These are phyloP conservation scores for Poecile montanus DNA, from an alignment of 2,797 vertebrate genomes.

Conservation along the genomic window DNA sequence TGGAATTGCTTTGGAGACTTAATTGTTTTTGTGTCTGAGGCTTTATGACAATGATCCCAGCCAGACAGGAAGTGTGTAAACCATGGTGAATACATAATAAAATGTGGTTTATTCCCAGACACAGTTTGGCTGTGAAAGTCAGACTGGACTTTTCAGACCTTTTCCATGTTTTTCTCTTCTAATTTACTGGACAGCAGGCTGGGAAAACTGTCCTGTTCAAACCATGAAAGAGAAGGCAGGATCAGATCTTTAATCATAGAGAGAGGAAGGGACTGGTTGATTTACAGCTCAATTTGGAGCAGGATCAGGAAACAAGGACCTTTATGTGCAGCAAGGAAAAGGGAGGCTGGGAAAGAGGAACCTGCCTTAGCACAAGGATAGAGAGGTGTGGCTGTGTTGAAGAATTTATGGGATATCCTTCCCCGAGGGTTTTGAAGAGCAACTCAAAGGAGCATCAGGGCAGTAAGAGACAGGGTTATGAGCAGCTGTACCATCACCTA, in stretches of 20 bases:
- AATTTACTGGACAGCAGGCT: neutral
- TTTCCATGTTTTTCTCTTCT: neutral
- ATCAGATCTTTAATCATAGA: neutral
- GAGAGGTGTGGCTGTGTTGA: neutral
- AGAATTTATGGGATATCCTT: neutral
- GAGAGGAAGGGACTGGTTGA: neutral
- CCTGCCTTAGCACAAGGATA: neutral
- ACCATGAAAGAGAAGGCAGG: neutral
- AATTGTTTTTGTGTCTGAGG: neutral
- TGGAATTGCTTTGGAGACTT: neutral
- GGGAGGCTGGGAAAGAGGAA: neutral
- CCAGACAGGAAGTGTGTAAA: constrained; percentile 24
- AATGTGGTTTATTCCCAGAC: neutral
- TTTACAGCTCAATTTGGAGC: neutral
- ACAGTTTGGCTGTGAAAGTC: neutral
- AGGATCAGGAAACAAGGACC: neutral
- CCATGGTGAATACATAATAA: neutral
- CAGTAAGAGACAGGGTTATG: neutral
- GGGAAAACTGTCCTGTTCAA: neutral
- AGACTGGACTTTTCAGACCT: neutral
- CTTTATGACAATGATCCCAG: constrained; percentile 19
- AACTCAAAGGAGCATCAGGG: neutral
- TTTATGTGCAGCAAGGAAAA: neutral
- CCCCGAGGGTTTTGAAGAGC: neutral
- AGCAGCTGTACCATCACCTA: neutral